Conservation (phyloP, 1,140 invertebrate species). For the Drosophila obscura region DNA sequence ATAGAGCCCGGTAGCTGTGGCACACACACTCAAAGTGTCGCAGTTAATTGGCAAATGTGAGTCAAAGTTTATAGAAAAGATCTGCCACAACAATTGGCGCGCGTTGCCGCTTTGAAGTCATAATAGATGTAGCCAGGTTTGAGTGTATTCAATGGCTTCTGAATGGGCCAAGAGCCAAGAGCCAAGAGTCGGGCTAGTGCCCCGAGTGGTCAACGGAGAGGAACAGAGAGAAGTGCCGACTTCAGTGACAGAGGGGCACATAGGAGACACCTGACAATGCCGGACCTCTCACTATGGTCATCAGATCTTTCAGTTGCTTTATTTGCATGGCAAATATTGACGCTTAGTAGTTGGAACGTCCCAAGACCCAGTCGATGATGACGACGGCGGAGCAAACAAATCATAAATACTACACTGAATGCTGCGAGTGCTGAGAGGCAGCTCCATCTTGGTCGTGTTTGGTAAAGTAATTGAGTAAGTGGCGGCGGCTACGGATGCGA, state of each 20-base stretch:
- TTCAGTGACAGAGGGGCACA: slow-evolving; percentile 7
- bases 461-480: slow-evolving; percentile 82
- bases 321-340: slow-evolving; percentile 78
- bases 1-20: slow-evolving; percentile 73
- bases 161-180: not conserved
- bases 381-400: slow-evolving; percentile 66
- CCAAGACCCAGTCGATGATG: slow-evolving; percentile 35
- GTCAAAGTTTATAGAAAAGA: slow-evolving; percentile 78
- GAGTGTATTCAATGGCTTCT: slow-evolving; percentile 2
- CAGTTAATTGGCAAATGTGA: slow-evolving; percentile 83
- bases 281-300: slow-evolving; percentile 45
- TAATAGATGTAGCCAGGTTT: slow-evolving; percentile 64
- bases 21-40: slow-evolving; percentile 76
- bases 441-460: slow-evolving; percentile 60
- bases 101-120: slow-evolving; percentile 77
- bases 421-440: slow-evolving; percentile 29
- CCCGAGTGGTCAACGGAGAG: too few species aligned
- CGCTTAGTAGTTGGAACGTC: slow-evolving; percentile 67
- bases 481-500: slow-evolving; percentile 37
- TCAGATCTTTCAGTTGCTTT: slow-evolving; percentile 35
- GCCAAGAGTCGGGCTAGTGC: not conserved
- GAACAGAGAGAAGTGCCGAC: slow-evolving; percentile 60
- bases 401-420: slow-evolving; percentile 79
- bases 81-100: slow-evolving; percentile 78
- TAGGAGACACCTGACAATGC: slow-evolving; percentile 62